These are phyloP conservation scores for Mastomys coucha DNA, from an alignment of 2,113 vertebrate species.

Conservation along the genomic window DNA sequence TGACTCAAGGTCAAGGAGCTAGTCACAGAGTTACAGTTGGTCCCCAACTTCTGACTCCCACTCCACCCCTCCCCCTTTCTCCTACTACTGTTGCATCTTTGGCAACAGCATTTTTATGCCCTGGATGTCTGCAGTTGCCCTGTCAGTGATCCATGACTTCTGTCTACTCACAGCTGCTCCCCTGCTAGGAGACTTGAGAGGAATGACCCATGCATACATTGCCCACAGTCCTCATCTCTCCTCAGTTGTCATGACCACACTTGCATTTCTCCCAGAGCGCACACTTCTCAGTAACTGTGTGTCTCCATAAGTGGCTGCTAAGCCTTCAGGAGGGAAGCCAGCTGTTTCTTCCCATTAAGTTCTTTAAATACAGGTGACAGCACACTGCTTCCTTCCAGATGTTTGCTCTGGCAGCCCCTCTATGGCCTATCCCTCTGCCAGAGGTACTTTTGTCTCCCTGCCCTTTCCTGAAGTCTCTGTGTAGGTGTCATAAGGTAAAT, in stretches of 20 bases:
- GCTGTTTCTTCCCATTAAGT: background rate
- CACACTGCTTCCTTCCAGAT: background rate
- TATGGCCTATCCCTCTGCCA: background rate
- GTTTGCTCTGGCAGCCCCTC: background rate
- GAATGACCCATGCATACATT: background rate
- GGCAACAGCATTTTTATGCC: background rate
- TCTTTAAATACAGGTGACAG: background rate
- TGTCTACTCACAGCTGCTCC: background rate
- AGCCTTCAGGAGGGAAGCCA: background rate
- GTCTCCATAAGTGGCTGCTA: background rate
- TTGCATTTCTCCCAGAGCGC: background rate
- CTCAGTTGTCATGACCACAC: background rate
- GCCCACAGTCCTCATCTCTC: background rate
- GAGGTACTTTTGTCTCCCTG: fast-evolving
- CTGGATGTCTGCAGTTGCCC: background rate
- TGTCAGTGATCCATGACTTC: background rate
- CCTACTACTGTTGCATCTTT: background rate
- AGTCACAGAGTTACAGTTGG: background rate
- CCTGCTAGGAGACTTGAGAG: background rate
- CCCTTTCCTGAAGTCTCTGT: fast-evolving
- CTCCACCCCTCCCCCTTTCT: too few species aligned
- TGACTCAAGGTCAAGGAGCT: background rate
- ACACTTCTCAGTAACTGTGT: background rate
- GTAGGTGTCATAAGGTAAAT: background rate
- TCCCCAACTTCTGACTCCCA: background rate